Evolutionary conservation across 2,797 vertebrate species (phyloP).

Genomic region (Poeciliopsis paucimaculata): DNA sequence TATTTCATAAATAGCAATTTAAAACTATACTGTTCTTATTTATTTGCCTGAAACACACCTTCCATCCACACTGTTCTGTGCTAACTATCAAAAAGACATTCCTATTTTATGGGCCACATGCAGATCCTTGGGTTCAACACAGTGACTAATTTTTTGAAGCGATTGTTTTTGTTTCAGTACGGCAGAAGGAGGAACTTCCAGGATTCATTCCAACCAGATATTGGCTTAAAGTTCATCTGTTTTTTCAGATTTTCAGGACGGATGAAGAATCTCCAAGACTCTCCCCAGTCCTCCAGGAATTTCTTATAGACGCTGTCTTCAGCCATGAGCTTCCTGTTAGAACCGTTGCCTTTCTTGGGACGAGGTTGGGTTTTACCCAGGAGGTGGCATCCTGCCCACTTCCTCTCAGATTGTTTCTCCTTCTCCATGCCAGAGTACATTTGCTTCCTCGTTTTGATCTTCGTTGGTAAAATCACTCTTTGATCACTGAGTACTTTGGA

Average conservation of each 20-base stretch:
- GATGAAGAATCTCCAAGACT: conserved; percentile 61
- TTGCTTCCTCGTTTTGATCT: conserved; percentile 15
- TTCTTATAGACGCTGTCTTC: conserved; percentile 14
- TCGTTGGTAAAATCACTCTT: conserved; percentile 31
- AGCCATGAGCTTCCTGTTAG: background rate
- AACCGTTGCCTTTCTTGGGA: conserved; percentile 35
- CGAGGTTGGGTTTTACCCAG: conserved; percentile 64
- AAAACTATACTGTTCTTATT: background rate
- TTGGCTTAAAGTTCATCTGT: background rate
- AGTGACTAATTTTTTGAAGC: background rate
- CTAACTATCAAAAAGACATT: background rate
- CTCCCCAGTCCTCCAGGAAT: conserved; percentile 56
- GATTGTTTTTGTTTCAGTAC: conserved; percentile 7
- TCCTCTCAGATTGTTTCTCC: conserved; percentile 41
- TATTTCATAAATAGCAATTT: background rate
- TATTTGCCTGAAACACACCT: background rate
- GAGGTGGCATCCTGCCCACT: conserved; percentile 58
- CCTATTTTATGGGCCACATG: background rate
- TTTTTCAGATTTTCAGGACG: conserved; percentile 24
- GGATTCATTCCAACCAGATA: conserved; percentile 56
- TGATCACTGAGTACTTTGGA: conserved; percentile 18
- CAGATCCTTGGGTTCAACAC: background rate
- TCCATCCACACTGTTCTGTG: background rate
- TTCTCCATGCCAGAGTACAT: conserved; percentile 30
- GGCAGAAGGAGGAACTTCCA: conserved; percentile 65